Percentiles rank a stretch among this genome's conserved stretches.
Conservation (phyloP, 2,888 invertebrate genomes). For the Hanleya hanleyi region DNA sequence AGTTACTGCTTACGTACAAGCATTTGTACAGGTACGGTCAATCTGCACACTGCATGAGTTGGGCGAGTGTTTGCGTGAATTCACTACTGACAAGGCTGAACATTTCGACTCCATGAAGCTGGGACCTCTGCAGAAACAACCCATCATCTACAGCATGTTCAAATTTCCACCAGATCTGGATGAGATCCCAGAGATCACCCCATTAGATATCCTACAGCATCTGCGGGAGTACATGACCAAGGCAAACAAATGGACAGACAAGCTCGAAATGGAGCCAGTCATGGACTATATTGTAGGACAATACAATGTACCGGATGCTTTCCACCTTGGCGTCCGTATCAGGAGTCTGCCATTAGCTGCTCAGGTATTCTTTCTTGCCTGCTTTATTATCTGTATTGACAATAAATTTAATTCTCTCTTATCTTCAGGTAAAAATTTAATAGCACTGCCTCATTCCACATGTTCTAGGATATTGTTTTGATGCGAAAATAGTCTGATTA, state of each 20-base stretch:
- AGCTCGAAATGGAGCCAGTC: slow-evolving; percentile 56
- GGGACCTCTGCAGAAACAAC: slow-evolving; percentile 67
- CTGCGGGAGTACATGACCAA: slow-evolving; percentile 52
- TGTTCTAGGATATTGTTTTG: background rate
- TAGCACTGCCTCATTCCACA: no score
- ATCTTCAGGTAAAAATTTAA: no score
- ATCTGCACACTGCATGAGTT: slow-evolving; percentile 66
- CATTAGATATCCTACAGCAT: slow-evolving; percentile 58
- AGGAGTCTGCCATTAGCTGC: slow-evolving; percentile 63
- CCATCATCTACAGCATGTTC: slow-evolving; percentile 62
- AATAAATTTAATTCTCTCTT: no score
- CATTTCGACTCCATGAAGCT: slow-evolving; percentile 58
- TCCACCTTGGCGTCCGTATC: slow-evolving; percentile 64
- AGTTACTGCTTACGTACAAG: slow-evolving; percentile 64
- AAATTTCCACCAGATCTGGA: slow-evolving; percentile 60
- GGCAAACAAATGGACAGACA: slow-evolving; percentile 57
- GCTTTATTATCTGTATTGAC: no score
- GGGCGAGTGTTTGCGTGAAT: slow-evolving; percentile 53
- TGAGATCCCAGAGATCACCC: slow-evolving; percentile 62
- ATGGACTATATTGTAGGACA: slow-evolving; percentile 58
- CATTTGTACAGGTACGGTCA: slow-evolving; percentile 58
- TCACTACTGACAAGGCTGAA: slow-evolving; percentile 41
- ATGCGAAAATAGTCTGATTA: no score
- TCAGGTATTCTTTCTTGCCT: slow-evolving; percentile 48
- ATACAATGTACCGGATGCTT: slow-evolving; percentile 51